phyloP scores from a whole-genome alignment of 2,797 vertebrate genomes.

The Anomalospiza imberbis region DNA sequence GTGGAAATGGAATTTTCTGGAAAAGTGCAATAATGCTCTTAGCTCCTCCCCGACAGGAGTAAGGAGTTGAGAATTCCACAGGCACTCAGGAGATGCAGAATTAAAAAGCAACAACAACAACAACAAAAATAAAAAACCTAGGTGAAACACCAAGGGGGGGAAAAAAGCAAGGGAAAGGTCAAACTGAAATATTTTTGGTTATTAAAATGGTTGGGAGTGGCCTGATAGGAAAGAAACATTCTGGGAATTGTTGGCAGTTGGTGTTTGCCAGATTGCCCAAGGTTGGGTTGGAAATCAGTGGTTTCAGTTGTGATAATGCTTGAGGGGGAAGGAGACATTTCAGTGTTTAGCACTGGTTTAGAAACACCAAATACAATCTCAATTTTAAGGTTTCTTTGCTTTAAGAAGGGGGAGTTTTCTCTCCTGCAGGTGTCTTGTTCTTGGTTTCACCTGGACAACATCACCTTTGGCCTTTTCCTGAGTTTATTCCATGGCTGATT shows the following conservation, averaged over 20 bases:
- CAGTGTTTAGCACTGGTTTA: accelerated
- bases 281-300: background rate
- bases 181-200: background rate
- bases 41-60: background rate
- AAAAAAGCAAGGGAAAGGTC: background rate
- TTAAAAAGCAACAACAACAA: no score
- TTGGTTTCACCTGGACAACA: background rate
- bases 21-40: background rate
- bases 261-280: background rate
- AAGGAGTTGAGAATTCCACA: background rate
- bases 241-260: background rate
- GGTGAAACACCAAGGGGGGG: accelerated
- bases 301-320: background rate
- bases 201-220: background rate
- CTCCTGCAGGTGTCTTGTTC: background rate
- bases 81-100: background rate
- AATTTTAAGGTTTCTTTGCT: background rate
- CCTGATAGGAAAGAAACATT: background rate
- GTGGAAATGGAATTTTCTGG: background rate
- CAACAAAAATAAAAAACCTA: no score
- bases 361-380: background rate
- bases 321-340: background rate
- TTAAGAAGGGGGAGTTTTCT: background rate
- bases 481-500: background rate
- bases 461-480: background rate